Conservation (phyloP, 2,797 vertebrate species). For the Sebastes iracundus region DNA sequence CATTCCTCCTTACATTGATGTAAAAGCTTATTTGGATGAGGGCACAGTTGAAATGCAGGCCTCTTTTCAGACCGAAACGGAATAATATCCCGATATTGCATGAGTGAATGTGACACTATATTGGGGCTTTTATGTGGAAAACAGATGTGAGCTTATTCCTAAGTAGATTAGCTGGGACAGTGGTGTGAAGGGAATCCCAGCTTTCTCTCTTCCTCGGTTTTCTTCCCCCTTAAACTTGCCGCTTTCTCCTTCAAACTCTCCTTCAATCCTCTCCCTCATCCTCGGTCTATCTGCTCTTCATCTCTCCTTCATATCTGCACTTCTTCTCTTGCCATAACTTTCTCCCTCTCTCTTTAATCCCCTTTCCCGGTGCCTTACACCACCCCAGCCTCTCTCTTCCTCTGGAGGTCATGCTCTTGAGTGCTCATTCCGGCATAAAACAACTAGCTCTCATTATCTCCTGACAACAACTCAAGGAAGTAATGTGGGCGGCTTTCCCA, state of each 20-base stretch:
- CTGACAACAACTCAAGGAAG: slow-evolving; percentile 52
- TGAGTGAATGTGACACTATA: slow-evolving; percentile 56
- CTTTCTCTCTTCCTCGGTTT: slow-evolving; percentile 19
- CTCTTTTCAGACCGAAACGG: slow-evolving; percentile 37
- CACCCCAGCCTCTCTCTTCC: slow-evolving; percentile 18
- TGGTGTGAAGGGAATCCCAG: slow-evolving; percentile 71
- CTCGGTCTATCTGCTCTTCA: neutral
- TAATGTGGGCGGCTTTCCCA: slow-evolving; percentile 46
- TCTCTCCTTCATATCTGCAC: neutral
- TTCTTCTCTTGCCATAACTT: slow-evolving; percentile 2
- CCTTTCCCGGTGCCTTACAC: slow-evolving; percentile 14
- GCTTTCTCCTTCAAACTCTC: slow-evolving; percentile 46
- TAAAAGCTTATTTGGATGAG: slow-evolving; percentile 43
- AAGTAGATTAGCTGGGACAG: slow-evolving; percentile 75
- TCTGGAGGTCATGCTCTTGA: slow-evolving; percentile 70
- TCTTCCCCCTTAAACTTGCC: slow-evolving; percentile 23
- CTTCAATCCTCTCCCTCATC: slow-evolving; percentile 20
- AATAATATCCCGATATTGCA: slow-evolving; percentile 49
- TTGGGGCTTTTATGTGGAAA: slow-evolving; percentile 64
- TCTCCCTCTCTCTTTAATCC: slow-evolving; percentile 37
- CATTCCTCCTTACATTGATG: slow-evolving; percentile 31
- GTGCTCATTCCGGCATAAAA: slow-evolving; percentile 68
- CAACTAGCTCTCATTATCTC: slow-evolving; percentile 62
- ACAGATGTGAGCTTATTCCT: slow-evolving; percentile 74
- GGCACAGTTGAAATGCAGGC: slow-evolving; percentile 33